These are phyloP conservation scores for Drosophila leontia DNA, from an alignment of 1,140 invertebrate species.

Conservation along the genomic window DNA sequence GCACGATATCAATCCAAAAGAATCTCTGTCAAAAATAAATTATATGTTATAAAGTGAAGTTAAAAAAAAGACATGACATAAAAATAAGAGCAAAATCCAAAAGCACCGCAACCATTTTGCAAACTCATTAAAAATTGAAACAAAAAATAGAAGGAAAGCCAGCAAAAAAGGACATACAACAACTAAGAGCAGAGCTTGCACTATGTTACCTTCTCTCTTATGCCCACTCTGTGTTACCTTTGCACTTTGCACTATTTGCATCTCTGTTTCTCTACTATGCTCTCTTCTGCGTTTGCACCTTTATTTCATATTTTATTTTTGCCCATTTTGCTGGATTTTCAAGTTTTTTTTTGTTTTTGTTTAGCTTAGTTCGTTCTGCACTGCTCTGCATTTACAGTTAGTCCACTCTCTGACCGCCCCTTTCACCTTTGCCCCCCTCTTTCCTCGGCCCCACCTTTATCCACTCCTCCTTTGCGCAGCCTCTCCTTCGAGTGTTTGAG, in stretches of 20 bases:
- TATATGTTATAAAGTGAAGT: not conserved
- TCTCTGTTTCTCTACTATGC: slow-evolving; percentile 26
- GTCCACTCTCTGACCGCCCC: slow-evolving; percentile 44
- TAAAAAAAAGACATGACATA: not conserved
- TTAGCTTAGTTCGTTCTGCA: slow-evolving; percentile 37
- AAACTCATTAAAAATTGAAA: slow-evolving; percentile 57
- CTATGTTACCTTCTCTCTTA: slow-evolving; percentile 24
- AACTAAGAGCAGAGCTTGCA: slow-evolving; percentile 23
- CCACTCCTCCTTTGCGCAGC: slow-evolving; percentile 1
- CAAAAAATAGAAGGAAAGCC: not conserved
- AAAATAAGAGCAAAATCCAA: slow-evolving; percentile 17
- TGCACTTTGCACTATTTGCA: slow-evolving; percentile 42
- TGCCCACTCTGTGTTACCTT: slow-evolving; percentile 7
- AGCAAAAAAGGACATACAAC: slow-evolving; percentile 36
- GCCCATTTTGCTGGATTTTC: slow-evolving; percentile 64
- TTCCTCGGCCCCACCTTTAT: not conserved
- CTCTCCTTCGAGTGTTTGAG: slow-evolving; percentile 26
- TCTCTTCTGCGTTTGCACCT: slow-evolving; percentile 49
- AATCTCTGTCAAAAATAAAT: not conserved
- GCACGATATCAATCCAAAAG: not conserved
- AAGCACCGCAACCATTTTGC: slow-evolving; percentile 44
- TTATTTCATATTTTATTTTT: slow-evolving; percentile 65
- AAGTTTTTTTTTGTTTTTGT: slow-evolving; percentile 42
- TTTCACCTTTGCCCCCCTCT: not conserved
- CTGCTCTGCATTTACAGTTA: slow-evolving; percentile 65